phyloP scores from a whole-genome alignment of 1,140 invertebrate species.

The Lineus longissimus region DNA sequence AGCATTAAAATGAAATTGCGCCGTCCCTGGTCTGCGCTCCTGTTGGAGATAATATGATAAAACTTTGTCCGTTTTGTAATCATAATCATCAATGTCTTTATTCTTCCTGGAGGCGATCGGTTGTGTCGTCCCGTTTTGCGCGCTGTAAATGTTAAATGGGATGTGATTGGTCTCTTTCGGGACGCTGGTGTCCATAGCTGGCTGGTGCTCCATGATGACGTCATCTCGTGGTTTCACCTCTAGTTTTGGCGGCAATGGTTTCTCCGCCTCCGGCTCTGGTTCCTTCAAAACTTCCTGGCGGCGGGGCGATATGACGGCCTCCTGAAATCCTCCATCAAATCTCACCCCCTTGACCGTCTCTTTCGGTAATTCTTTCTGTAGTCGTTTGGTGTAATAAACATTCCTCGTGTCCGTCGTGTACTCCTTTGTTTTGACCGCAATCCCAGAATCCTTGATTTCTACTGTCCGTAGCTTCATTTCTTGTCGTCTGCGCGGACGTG shows the following conservation, averaged over 20 bases:
- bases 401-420: neutral
- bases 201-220: neutral
- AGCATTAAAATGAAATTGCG: neutral
- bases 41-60: neutral
- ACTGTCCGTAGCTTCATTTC: no score
- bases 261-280: no score
- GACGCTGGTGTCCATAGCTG: neutral
- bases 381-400: neutral
- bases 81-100: neutral
- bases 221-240: neutral
- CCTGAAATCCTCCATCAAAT: neutral
- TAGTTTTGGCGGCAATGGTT: no score
- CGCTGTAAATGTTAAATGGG: neutral
- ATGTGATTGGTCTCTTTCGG: conserved; percentile 1
- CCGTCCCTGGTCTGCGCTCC: neutral
- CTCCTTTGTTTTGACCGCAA: neutral
- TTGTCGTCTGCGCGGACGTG: neutral
- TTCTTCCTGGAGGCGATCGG: neutral
- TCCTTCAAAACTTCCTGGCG: no score
- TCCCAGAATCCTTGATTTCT: no score
- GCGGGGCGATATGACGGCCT: neutral
- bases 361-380: neutral
- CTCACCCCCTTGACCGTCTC: conserved; percentile 2
- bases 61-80: conserved; percentile 5
- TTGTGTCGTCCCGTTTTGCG: neutral